Evolutionary conservation across 2,888 invertebrate genomes (phyloP).

Genomic region (Neoitamus cyanurus): DNA sequence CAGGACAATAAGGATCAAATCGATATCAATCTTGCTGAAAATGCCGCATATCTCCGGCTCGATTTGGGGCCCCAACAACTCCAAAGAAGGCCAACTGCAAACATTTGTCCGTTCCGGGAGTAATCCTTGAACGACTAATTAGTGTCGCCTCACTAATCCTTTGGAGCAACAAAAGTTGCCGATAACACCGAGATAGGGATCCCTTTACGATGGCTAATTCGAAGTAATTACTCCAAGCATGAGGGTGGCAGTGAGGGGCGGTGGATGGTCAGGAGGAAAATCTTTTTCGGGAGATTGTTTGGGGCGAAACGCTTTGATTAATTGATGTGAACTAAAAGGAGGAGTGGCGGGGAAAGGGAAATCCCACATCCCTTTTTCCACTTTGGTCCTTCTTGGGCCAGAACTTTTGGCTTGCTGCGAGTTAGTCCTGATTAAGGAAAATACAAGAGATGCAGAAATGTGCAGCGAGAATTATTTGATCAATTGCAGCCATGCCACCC

Average conservation of each 20-base stretch:
- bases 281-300: background rate
- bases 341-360: background rate
- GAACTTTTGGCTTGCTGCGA: background rate
- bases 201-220: constrained; percentile 39
- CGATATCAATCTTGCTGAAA: constrained; percentile 37
- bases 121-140: constrained; percentile 44
- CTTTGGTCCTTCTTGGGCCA: background rate
- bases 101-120: constrained; percentile 30
- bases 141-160: constrained; percentile 43
- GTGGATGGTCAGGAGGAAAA: background rate
- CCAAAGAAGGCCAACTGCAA: constrained; percentile 6
- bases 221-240: constrained; percentile 23
- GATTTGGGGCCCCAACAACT: background rate
- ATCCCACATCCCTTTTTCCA: too few relatives aligned
- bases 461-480: background rate
- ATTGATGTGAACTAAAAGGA: background rate
- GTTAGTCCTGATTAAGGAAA: background rate
- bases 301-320: background rate
- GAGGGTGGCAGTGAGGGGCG: background rate
- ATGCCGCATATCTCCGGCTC: background rate
- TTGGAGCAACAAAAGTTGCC: constrained; percentile 40
- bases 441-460: background rate
- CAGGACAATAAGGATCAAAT: constrained; percentile 43
- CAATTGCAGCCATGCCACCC: constrained; percentile 32
- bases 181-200: constrained; percentile 26